Evolutionary conservation across 2,113 vertebrate genomes (phyloP).

Genomic region (Leucosticte australis): DNA sequence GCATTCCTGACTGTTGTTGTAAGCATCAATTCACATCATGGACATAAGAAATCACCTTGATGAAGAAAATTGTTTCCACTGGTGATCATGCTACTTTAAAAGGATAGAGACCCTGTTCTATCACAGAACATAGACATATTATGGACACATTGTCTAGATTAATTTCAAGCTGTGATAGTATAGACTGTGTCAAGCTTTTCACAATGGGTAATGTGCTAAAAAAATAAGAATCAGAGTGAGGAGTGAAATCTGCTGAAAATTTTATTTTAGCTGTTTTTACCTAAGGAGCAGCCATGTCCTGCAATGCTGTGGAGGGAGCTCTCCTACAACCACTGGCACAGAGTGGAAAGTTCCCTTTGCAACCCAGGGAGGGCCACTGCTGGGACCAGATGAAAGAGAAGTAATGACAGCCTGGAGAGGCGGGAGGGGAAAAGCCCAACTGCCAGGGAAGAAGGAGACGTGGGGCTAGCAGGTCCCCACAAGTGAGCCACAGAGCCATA

Average conservation of each 20-base stretch:
- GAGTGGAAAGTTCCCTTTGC: background rate
- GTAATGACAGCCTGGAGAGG: background rate
- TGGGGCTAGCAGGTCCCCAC: background rate
- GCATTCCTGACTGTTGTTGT: background rate
- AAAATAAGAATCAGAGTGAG: background rate
- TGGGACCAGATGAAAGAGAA: background rate
- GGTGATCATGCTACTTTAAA: background rate
- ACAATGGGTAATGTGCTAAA: background rate
- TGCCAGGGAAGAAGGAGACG: background rate
- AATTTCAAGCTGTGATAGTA: background rate
- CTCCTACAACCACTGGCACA: background rate
- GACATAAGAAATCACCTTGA: background rate
- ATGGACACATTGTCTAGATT: background rate
- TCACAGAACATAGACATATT: background rate
- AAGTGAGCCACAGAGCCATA: accelerated
- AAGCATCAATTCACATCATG: background rate
- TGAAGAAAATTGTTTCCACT: background rate
- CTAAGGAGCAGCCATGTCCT: background rate
- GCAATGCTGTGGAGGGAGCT: background rate
- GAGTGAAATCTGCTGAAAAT: background rate
- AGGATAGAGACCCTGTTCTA: background rate
- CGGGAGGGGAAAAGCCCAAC: background rate
- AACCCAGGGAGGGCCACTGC: background rate
- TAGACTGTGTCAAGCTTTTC: background rate
- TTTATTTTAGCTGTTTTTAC: background rate